Percentiles rank a stretch among this genome's conserved stretches.
phyloP scores from a whole-genome alignment of 2,113 vertebrate genomes.

The Scomber colias region DNA sequence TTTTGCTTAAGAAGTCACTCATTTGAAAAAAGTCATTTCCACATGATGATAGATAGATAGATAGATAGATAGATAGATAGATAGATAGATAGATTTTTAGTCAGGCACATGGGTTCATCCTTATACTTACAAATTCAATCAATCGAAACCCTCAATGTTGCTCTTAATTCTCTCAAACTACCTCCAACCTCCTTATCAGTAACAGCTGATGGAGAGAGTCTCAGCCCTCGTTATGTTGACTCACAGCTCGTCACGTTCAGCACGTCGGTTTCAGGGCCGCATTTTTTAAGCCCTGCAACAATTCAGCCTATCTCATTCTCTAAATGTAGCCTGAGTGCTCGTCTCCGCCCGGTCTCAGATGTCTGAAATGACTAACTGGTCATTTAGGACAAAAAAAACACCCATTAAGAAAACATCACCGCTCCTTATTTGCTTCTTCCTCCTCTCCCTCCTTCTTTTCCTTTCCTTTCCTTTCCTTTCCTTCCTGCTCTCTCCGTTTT shows the following conservation, averaged over 20 bases:
- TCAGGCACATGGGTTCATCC: background rate
- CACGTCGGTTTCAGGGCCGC: slow-evolving; percentile 28
- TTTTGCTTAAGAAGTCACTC: no score
- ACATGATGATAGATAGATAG: no score
- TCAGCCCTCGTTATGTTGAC: slow-evolving; percentile 14
- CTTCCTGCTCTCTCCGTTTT: slow-evolving; percentile 52
- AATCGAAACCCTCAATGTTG: background rate
- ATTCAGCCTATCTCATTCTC: slow-evolving; percentile 56
- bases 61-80: no score
- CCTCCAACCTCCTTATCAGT: background rate
- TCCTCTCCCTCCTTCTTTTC: slow-evolving; percentile 5
- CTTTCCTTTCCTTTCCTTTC: background rate
- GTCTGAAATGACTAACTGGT: slow-evolving; percentile 65
- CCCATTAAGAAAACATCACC: slow-evolving; percentile 64
- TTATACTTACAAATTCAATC: background rate
- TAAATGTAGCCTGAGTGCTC: slow-evolving; percentile 59
- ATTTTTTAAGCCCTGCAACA: slow-evolving; percentile 43
- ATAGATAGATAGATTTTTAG: no score
- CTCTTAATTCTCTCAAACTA: background rate
- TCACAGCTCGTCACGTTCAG: slow-evolving; percentile 32
- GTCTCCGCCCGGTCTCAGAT: slow-evolving; percentile 43
- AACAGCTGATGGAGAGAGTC: background rate
- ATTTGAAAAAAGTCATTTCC: no score
- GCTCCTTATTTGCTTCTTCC: slow-evolving; percentile 20
- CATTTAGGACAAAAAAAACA: slow-evolving; percentile 63